Evolutionary conservation across 2,888 invertebrate species (phyloP).

Genomic region (Bembecia ichneumoniformis): DNA sequence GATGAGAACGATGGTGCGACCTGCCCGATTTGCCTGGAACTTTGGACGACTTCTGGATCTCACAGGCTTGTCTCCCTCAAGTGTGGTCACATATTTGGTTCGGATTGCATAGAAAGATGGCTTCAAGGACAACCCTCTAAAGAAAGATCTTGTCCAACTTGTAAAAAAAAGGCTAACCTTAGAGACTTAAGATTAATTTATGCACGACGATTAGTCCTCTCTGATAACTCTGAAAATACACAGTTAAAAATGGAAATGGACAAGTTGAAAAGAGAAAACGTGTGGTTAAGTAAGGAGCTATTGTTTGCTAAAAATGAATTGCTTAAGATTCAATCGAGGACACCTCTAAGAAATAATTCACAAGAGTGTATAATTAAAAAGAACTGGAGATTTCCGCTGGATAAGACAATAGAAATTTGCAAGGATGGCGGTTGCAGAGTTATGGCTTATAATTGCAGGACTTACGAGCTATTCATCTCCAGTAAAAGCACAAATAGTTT

Average conservation of each 20-base stretch:
- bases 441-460: conserved; percentile 76
- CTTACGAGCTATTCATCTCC: conserved; percentile 80
- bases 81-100: conserved; percentile 95
- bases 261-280: conserved; percentile 69
- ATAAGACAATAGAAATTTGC: conserved; percentile 77
- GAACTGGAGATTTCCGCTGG: conserved; percentile 66
- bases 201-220: conserved; percentile 80
- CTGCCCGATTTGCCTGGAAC: conserved; percentile 91
- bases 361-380: conserved; percentile 29
- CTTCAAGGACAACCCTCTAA: conserved; percentile 66
- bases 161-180: conserved; percentile 80
- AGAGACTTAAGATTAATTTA: conserved; percentile 85
- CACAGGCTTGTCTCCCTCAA: conserved; percentile 89
- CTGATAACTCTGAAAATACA: conserved; percentile 85
- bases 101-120: conserved; percentile 85
- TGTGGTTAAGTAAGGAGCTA: conserved; percentile 75
- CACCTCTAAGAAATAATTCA: conserved; percentile 39
- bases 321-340: conserved; percentile 27
- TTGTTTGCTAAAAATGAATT: conserved; percentile 12
- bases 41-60: conserved; percentile 88
- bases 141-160: conserved; percentile 87
- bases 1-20: conserved; percentile 77
- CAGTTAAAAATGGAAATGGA: conserved; percentile 75
- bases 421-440: conserved; percentile 85
- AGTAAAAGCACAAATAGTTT: conserved; percentile 79